These are phyloP conservation scores for Natrix natrix DNA, from an alignment of 2,797 vertebrate species.

Conservation along the genomic window DNA sequence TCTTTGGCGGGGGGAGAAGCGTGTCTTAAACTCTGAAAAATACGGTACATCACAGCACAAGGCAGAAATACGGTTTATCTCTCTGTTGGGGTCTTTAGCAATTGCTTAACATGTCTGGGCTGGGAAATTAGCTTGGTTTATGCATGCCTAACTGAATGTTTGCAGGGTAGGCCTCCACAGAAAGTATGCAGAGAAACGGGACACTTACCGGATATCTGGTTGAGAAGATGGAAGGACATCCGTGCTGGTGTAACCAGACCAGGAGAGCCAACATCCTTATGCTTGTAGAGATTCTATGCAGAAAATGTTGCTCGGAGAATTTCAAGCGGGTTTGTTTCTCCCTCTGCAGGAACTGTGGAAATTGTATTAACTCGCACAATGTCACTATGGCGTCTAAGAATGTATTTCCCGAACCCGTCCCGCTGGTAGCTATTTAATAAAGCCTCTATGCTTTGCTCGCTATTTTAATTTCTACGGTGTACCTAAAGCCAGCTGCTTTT, in stretches of 20 bases:
- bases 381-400: slow-evolving; percentile 40
- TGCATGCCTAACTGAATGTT: neutral
- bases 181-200: slow-evolving; percentile 10
- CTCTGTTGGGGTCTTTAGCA: neutral
- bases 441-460: neutral
- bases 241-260: slow-evolving; percentile 23
- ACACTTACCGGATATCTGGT: slow-evolving; percentile 53
- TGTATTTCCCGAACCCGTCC: slow-evolving; percentile 2
- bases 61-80: neutral
- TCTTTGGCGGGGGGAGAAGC: too few species aligned
- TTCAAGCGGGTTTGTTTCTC: neutral
- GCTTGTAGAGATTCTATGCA: slow-evolving; percentile 25
- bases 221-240: slow-evolving; percentile 42
- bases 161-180: neutral
- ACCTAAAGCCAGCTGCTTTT: neutral
- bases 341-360: slow-evolving; percentile 52
- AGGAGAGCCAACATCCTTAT: slow-evolving; percentile 32
- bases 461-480: neutral
- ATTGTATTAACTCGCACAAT: slow-evolving; percentile 52
- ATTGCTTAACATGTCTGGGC: neutral
- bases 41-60: neutral
- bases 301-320: neutral
- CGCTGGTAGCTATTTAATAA: neutral
- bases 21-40: too few species aligned
- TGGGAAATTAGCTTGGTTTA: neutral